Conservation (phyloP, 1,140 invertebrate species). For the Harpegnathos saltator region DNA sequence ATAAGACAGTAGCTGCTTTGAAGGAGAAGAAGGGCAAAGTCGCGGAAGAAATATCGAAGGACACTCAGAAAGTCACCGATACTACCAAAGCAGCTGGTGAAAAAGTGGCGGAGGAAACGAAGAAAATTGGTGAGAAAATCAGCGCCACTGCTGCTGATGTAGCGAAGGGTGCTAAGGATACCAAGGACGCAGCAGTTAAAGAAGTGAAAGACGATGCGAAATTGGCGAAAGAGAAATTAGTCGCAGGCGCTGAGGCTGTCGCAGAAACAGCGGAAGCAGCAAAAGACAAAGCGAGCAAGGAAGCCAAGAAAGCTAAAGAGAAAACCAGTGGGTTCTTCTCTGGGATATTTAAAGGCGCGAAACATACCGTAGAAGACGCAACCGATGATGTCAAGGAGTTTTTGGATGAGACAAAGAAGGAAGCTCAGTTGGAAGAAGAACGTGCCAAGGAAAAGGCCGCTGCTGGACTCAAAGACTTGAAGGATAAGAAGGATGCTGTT, state of each 20-base stretch:
- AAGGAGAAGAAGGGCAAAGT: constrained; percentile 58
- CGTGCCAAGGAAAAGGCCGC: constrained; percentile 20
- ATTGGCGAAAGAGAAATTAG: not conserved
- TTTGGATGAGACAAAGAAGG: constrained; percentile 51
- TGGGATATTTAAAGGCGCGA: constrained; percentile 35
- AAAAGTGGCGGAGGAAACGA: constrained; percentile 42
- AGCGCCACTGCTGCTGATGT: not conserved
- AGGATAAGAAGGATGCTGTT: too few species aligned
- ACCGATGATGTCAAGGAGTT: constrained; percentile 35
- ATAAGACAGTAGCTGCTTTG: constrained; percentile 39
- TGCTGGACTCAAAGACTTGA: constrained; percentile 29
- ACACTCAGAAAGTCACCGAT: constrained; percentile 50
- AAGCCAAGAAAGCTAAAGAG: constrained; percentile 40
- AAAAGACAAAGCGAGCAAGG: constrained; percentile 13
- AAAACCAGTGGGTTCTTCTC: constrained; percentile 37
- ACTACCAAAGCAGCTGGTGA: constrained; percentile 32
- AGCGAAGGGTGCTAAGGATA: constrained; percentile 7
- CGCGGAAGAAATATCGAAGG: constrained; percentile 40
- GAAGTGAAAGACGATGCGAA: not conserved
- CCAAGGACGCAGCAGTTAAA: constrained; percentile 20
- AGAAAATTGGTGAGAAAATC: constrained; percentile 34
- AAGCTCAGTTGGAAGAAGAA: constrained; percentile 65
- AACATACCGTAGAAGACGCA: constrained; percentile 61
- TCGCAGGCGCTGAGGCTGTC: constrained; percentile 3
- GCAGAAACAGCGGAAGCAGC: not conserved